These are phyloP conservation scores for Alligator mississippiensis DNA, from an alignment of 2,113 vertebrate genomes.

Conservation along the genomic window DNA sequence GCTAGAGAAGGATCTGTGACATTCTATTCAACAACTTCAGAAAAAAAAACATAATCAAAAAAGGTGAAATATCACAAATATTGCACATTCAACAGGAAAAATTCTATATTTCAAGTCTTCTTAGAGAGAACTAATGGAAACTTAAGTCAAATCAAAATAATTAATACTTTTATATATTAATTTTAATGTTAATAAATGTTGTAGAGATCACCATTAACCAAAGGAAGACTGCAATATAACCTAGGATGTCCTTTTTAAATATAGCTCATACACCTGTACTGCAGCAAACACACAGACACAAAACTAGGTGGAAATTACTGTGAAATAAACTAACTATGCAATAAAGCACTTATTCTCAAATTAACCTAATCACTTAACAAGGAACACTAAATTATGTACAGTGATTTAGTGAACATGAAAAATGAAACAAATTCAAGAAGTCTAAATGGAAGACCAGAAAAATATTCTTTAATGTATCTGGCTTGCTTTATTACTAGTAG, in stretches of 20 bases:
- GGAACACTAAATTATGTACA: background rate
- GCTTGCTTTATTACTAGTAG: background rate
- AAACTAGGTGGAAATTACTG: background rate
- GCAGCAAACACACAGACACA: background rate
- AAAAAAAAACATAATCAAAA: background rate
- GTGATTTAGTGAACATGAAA: background rate
- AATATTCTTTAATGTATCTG: background rate
- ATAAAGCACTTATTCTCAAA: background rate
- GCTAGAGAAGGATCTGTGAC: background rate
- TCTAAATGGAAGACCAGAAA: background rate
- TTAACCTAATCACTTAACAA: background rate
- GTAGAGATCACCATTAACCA: background rate
- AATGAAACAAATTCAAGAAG: background rate
- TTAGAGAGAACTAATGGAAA: background rate
- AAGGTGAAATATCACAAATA: background rate
- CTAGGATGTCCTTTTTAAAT: background rate
- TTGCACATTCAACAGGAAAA: background rate
- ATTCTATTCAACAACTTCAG: background rate
- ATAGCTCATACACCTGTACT: background rate
- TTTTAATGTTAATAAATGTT: background rate
- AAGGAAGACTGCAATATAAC: background rate
- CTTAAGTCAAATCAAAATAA: background rate
- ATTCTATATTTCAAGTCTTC: background rate
- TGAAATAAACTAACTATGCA: background rate
- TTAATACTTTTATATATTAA: conserved; percentile 3